Evolutionary conservation across 2,113 vertebrate genomes (phyloP), one percentile per base, ranked within the genome.

Genomic region (Lanius ludovicianus): DNA sequence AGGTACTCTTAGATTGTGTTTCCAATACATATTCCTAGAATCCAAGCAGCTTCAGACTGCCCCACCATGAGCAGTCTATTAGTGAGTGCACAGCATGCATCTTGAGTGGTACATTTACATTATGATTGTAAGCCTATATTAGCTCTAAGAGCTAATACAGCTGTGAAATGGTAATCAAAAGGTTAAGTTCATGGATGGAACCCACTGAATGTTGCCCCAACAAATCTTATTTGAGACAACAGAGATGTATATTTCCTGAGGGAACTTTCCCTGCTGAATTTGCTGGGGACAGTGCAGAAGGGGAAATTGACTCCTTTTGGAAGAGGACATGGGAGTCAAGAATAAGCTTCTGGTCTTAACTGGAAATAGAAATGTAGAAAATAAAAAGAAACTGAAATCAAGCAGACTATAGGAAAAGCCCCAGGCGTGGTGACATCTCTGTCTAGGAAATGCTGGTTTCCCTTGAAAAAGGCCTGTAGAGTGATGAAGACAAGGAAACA

Each of bases 341-440:
- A 76, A 62, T 6, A 21, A 73, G 25, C 10, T 64, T 7, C 30
- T 84, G 11, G 7, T 17, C 25, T 47, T 64, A 79, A 60, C 7
- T 30, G 3, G 13, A 74, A 82, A 37, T 8, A 62, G 46, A 39
- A 79, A 52, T 4, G 4, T 13, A 2, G 25, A 55, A 83, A 74
- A 41, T 41, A 47, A 71, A 81, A 82, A 53, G 7, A 81, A 68
- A 7, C 7, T 84, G 22, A 59, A 70, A 56, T 49, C 8, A 52
- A 80, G n/a, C 8, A 14, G 23, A 11, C 10, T 71, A 13, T 3
- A 52, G 30, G 14, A 56, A 47, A 42, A 17, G 6, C 5, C 42
- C 9, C 0, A 33, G 49, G 16, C 11, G 11, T 41, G 10, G 23
- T 62, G 13, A 4, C 2, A 30, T 64, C 5, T 88, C 9, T 2